phyloP scores from a whole-genome alignment of 2,797 vertebrate genomes.

The Scolopax bukidnonensis region DNA sequence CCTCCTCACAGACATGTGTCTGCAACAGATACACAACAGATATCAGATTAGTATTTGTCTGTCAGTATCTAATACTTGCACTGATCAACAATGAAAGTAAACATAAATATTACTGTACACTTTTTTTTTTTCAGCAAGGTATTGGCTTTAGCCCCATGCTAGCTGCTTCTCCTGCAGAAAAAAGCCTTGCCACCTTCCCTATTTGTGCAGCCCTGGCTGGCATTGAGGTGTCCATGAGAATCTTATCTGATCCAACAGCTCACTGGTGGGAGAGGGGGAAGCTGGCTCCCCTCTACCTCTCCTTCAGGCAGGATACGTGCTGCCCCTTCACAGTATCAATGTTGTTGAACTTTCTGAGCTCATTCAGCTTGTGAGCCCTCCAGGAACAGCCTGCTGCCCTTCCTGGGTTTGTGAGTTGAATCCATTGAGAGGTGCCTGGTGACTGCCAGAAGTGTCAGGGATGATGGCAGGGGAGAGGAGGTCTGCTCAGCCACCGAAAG shows the following conservation, averaged over 20 bases:
- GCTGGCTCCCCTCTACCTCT: background rate
- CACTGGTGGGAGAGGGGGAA: background rate
- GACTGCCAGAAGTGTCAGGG: background rate
- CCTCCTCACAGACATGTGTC: background rate
- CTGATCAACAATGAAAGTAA: background rate
- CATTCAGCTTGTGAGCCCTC: background rate
- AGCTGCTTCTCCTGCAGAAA: background rate
- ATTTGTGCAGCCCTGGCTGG: background rate
- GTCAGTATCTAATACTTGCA: background rate
- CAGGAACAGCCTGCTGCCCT: background rate
- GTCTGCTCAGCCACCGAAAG: background rate
- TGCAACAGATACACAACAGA: accelerated
- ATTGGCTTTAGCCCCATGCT: background rate
- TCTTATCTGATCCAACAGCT: background rate
- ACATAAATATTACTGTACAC: background rate
- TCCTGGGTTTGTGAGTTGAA: background rate
- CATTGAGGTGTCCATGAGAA: background rate
- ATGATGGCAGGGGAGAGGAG: no score
- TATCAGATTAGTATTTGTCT: background rate
- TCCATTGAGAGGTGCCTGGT: background rate
- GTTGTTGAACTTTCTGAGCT: background rate
- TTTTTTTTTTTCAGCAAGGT: no score
- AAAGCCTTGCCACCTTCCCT: background rate
- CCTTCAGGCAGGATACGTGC: background rate
- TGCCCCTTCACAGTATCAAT: background rate